Conservation (phyloP, 2,888 invertebrate species). For the Dermolepida albohirtum region DNA sequence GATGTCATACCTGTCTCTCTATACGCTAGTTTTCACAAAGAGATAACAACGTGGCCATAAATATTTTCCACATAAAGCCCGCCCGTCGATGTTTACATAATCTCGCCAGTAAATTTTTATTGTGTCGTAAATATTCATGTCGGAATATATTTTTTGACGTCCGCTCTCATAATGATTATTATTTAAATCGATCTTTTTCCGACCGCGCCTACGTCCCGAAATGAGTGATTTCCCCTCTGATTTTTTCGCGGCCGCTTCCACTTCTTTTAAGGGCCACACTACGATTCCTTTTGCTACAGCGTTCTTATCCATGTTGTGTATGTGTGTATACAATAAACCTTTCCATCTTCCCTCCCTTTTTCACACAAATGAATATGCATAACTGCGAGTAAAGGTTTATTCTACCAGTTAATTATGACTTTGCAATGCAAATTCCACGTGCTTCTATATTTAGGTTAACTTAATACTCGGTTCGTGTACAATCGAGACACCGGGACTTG, state of each 20-base stretch:
- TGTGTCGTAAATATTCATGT: slow-evolving; percentile 41
- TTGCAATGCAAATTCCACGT: slow-evolving; percentile 62
- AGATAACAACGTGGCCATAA: slow-evolving; percentile 25
- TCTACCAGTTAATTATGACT: slow-evolving; percentile 62
- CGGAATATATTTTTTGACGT: slow-evolving; percentile 40
- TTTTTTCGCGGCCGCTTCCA: too few species aligned
- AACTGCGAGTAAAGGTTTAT: slow-evolving; percentile 56
- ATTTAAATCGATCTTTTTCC: slow-evolving; percentile 43
- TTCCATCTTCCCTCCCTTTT: slow-evolving; percentile 51
- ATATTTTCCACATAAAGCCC: slow-evolving; percentile 37
- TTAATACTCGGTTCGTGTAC: slow-evolving; percentile 40
- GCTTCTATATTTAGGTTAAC: slow-evolving; percentile 61
- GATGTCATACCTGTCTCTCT: slow-evolving; percentile 24
- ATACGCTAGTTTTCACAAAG: slow-evolving; percentile 33
- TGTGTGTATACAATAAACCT: background rate
- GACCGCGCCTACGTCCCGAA: slow-evolving; percentile 4
- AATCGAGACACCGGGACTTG: slow-evolving; percentile 4
- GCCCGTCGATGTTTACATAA: slow-evolving; percentile 38
- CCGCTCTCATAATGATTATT: slow-evolving; percentile 40
- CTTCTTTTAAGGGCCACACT: too few species aligned
- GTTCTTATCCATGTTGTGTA: too few species aligned
- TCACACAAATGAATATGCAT: slow-evolving; percentile 59
- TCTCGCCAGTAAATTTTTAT: slow-evolving; percentile 39
- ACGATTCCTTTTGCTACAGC: too few species aligned
- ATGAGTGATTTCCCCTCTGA: background rate